Evolutionary conservation across 1,140 invertebrate genomes (phyloP), one percentile per base, ranked within the genome.

Genomic region (Drosophila yakuba): DNA sequence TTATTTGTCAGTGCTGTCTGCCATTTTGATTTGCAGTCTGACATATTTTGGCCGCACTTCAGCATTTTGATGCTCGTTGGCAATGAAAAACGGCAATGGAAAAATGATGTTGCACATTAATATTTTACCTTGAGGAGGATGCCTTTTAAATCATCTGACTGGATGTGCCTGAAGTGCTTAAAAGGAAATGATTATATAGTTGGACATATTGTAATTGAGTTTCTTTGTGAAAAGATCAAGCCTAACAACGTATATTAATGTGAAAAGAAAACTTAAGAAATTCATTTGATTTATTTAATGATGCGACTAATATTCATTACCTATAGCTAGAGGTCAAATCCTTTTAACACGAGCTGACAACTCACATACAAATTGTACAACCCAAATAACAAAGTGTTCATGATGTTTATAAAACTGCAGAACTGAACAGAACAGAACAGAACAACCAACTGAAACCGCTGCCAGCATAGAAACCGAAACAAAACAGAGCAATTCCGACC

Each of bases 1-100:
- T 74, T 74, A 78, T 86, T 86, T 86, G 84, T 83, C 83, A 80
- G 72, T 36, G 47, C 44, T 80, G 84, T 83, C 83, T 88, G 83
- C 63, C 39, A 74, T 71, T 89, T 59, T 80, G 79, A 84, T 89
- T 78, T 67, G 45, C 50, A 74, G 72, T 71, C 85, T 88, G 80
- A 83, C 85, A 80, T 74, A 71, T 88, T 88, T 80, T 83, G 72
- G 67, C 71, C 78, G 67, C 75, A 74, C 56, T 64, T 74, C 45
- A 62, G 47, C 50, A 41, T 52, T 56, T 74, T 74, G 36, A 55
- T 41, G 41, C 25, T 52, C 28, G 38, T 68, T 72, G 58, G 60
- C 52, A 23, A 64, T 75, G 48, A 75, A 75, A 75, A 66, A 43
- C 54, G 15, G 67, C 25, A 28, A 61, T 73, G 56, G 68, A 17